A percentile compares a stretch with the other conserved stretches of the same genome.
Conservation (phyloP, 1,140 invertebrate genomes). For the Eupristina koningsbergeri region DNA sequence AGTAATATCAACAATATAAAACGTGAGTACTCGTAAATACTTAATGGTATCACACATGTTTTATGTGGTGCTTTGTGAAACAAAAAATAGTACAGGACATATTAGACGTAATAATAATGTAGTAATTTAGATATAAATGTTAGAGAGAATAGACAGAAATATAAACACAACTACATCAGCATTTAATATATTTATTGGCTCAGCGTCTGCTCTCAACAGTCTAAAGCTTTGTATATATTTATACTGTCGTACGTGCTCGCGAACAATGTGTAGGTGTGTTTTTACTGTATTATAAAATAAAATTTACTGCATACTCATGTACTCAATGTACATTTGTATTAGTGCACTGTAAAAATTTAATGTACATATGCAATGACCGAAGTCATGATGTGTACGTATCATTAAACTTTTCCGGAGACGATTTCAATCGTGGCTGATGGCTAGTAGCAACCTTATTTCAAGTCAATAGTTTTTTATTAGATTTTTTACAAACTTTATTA, state of each 20-base stretch:
- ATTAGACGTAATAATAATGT: background rate
- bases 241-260: conserved; percentile 13
- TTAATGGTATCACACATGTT: background rate
- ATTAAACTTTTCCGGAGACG: background rate
- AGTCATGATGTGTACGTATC: background rate
- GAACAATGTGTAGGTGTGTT: background rate
- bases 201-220: conserved; percentile 29
- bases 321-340: background rate
- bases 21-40: background rate
- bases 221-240: conserved; percentile 17
- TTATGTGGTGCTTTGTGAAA: background rate
- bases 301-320: background rate
- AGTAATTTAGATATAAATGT: background rate
- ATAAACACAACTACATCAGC: conserved; percentile 29
- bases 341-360: background rate
- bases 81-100: background rate
- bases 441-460: background rate
- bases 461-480: background rate
- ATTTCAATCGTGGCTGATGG: background rate
- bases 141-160: conserved; percentile 11
- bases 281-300: conserved; percentile 8
- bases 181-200: conserved; percentile 31
- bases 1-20: background rate
- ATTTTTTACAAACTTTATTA: too few species aligned
- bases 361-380: background rate